A percentile compares a stretch with the other conserved stretches of the same genome.
Evolutionary conservation across 30 jellyfish, hydroid and myxozoan species (phyloP).

Genomic region (Aurelia aurita): DNA sequence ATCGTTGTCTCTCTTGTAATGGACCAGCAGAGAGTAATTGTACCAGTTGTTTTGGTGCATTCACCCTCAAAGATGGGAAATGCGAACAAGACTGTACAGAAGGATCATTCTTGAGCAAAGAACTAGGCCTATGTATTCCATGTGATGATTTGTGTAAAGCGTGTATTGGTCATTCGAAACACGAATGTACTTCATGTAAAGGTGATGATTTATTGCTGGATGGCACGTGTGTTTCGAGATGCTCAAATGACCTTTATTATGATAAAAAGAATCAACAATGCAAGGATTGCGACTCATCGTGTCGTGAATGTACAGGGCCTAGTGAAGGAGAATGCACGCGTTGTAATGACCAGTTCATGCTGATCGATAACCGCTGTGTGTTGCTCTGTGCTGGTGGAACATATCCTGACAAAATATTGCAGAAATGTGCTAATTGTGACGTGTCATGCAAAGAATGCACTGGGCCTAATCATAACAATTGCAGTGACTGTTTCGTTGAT

Average conservation of each 20-base stretch:
- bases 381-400: slow-evolving; percentile 42
- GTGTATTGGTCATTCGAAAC: slow-evolving; percentile 67
- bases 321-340: slow-evolving; percentile 34
- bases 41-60: slow-evolving; percentile 53
- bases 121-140: slow-evolving; percentile 47
- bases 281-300: slow-evolving; percentile 41
- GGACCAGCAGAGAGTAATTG: slow-evolving; percentile 68
- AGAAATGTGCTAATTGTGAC: slow-evolving; percentile 44
- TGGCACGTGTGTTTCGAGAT: slow-evolving; percentile 62
- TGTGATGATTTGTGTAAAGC: slow-evolving; percentile 86
- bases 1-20: slow-evolving; percentile 53
- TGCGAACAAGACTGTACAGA: slow-evolving; percentile 64
- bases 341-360: slow-evolving; percentile 48
- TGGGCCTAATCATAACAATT: slow-evolving; percentile 39
- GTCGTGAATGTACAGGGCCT: slow-evolving; percentile 65
- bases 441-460: slow-evolving; percentile 58
- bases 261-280: slow-evolving; percentile 26
- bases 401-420: slow-evolving; percentile 13
- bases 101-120: slow-evolving; percentile 39
- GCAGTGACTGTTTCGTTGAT: slow-evolving; percentile 52
- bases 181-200: slow-evolving; percentile 84
- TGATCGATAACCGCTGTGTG: slow-evolving; percentile 42
- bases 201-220: slow-evolving; percentile 28
- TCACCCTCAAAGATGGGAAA: slow-evolving; percentile 33
- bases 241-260: slow-evolving; percentile 47